Percentiles rank a stretch among this genome's conserved stretches.
phyloP scores from a whole-genome alignment of 53 echinoderm and acorn worm species.

The Henricia sp. region DNA sequence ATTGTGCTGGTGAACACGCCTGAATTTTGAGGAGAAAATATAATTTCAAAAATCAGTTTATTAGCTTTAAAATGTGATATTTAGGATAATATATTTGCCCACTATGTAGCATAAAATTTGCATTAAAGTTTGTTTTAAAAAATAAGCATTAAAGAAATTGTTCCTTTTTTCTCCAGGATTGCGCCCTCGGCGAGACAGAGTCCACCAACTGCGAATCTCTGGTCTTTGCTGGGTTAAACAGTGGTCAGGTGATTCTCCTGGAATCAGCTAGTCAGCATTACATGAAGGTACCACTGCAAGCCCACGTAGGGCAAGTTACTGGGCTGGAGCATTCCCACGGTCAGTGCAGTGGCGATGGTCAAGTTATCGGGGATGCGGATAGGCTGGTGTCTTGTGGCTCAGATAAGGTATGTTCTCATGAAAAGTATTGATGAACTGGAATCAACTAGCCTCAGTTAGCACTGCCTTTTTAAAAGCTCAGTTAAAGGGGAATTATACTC shows the following conservation, averaged over 20 bases:
- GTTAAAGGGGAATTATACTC: too few relatives aligned
- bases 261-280: constrained; percentile 66
- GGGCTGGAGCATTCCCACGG: constrained; percentile 87
- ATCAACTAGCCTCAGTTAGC: too few relatives aligned
- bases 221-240: constrained; percentile 89
- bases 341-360: constrained; percentile 11
- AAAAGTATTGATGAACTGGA: too few relatives aligned
- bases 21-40: too few relatives aligned
- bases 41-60: too few relatives aligned
- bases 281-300: constrained; percentile 84
- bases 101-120: too few relatives aligned
- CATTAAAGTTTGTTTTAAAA: too few relatives aligned
- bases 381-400: constrained; percentile 84
- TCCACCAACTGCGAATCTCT: constrained; percentile 69
- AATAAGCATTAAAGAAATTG: too few relatives aligned
- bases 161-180: constrained; percentile 70
- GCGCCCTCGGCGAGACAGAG: constrained; percentile 76
- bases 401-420: constrained; percentile 75
- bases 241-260: constrained; percentile 88
- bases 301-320: constrained; percentile 78
- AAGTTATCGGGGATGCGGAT: constrained; percentile 64
- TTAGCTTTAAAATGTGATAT: too few relatives aligned
- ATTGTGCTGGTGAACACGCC: too few relatives aligned
- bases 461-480: too few relatives aligned
- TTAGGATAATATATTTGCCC: too few relatives aligned